Evolutionary conservation across 2,113 vertebrate genomes (phyloP).

Genomic region (Hydropotes inermis): DNA sequence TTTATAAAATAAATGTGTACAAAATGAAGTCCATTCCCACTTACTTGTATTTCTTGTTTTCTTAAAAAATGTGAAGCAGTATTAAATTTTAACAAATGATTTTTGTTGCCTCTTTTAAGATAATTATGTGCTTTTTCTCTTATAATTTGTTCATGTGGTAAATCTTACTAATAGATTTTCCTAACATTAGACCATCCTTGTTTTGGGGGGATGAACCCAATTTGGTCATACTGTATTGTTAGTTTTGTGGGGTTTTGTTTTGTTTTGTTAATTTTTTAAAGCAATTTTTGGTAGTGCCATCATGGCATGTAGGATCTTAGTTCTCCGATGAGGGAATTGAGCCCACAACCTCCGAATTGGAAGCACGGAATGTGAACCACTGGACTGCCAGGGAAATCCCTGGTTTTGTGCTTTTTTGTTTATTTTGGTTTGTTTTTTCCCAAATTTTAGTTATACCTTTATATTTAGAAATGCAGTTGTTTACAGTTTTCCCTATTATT

Average conservation of each 20-base stretch:
- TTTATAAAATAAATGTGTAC: background rate
- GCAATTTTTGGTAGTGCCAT: background rate
- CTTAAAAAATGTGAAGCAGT: background rate
- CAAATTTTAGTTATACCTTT: background rate
- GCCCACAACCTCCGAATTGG: background rate
- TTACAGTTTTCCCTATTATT: background rate
- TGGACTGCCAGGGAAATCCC: background rate
- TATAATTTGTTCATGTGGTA: background rate
- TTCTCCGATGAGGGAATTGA: background rate
- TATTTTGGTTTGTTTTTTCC: background rate
- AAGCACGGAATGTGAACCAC: background rate
- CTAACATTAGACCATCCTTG: background rate
- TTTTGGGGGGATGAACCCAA: background rate
- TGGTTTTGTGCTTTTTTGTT: background rate
- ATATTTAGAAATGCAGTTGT: background rate
- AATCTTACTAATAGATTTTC: conserved; percentile 10
- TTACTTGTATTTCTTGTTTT: background rate
- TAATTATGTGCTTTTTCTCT: background rate
- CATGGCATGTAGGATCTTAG: background rate
- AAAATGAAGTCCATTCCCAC: background rate
- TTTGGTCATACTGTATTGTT: background rate
- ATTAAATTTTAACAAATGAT: background rate
- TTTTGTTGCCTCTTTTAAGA: background rate
- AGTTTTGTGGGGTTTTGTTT: background rate
- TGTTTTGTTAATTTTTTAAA: background rate